Evolutionary conservation across 2,888 invertebrate species (phyloP), one percentile per base, ranked within the genome.

Genomic region (Dusona sp.): DNA sequence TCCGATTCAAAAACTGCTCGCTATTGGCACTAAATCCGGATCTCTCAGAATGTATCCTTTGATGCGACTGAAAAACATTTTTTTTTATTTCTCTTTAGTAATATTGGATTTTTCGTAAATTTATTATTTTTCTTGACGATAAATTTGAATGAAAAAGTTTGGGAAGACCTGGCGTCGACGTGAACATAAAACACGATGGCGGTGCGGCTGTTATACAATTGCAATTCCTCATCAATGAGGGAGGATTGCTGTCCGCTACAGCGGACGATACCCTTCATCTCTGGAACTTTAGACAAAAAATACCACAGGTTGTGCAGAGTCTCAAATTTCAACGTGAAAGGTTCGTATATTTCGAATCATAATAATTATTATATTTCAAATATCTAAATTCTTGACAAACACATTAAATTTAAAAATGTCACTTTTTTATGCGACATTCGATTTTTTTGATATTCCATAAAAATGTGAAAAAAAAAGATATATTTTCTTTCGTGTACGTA

Each of bases 241-340:
- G 99, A 82, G 98, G 98, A 83, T 96, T 99, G 90, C 97, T 99
- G 90, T 98, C 99, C 75, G 98, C 98, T 91, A 99, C 99, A 88
- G 97, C 98, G 16, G 99, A 99, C 95, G 99, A 99, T 95, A 97
- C 97, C 92, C 95, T 99, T 85, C 99, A 99, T 95, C 96, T 99
- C 91, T 99, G 99, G 99, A 99, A 98, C 95, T 98, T 99, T 95
- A 96, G 98, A 92, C 97, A 99, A 96, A 98, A 98, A 95, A 96
- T 96, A 90, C 98, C 99, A 85, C 98, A 98, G 95, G 96, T 99
- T 92, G 97, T 99, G 90, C 99, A 99, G 95, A 98, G 98, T 91
- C 96, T 99, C 94, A 99, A 99, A 95, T 99, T 99, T 95, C 98
- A 99, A 95, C 96, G 98, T 93, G 99, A 99, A 95, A 97, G 98